Base-by-base conservation (phyloP, 2,797 vertebrate species). In the Lepilemur septentrionalis region DNA sequence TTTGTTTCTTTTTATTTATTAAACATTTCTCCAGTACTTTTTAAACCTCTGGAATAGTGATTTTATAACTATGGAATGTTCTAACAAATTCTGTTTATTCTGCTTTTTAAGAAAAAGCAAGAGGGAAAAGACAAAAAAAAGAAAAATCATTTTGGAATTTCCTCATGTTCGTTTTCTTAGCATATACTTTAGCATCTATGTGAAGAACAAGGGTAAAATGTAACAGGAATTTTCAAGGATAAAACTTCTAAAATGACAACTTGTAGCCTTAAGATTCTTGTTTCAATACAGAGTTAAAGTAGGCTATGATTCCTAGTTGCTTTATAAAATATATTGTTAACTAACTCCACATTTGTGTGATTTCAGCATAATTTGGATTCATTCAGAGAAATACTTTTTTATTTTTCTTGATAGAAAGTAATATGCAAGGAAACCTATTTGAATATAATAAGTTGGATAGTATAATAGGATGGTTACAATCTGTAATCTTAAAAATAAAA, bases 401-500 rank as follows among this genome's bases (percentile, higher is more conserved):
- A 59, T 32, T 85, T 80, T 67, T 86, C 48, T 87, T 90, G 32
- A 35, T 63, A 61, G 35, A 92, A 50, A 90, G 38, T 12, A 88
- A 73, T 61, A 76, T 65, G 11, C 10, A 63, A 82, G 9, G 17
- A 83, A 41, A 3, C 5, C 41, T 90, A 90, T 94, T 91, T 91
- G 83, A 92, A 79, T 90, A 70, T 87, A 93, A 89, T 61, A 32
- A 43, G 20, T 89, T 89, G 28, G 50, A 57, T 41, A 52, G 12
- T 75, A 1, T 81, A 80, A 83, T 48, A 52, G 50, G 30, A 79
- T 5, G 1, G 67, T 93, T 65, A 63, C 32, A 96, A 93, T 76
- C 15, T 75, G 35, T 76, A 89, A 83, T 79, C 95, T 90, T 87
- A 89, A 95, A 95, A 97, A 93, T 90, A 95, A 97, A 97, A 94